Percentiles rank a stretch among this genome's conserved stretches.
phyloP scores from a whole-genome alignment of 2,888 invertebrate species.

The Octodonta nipae region DNA sequence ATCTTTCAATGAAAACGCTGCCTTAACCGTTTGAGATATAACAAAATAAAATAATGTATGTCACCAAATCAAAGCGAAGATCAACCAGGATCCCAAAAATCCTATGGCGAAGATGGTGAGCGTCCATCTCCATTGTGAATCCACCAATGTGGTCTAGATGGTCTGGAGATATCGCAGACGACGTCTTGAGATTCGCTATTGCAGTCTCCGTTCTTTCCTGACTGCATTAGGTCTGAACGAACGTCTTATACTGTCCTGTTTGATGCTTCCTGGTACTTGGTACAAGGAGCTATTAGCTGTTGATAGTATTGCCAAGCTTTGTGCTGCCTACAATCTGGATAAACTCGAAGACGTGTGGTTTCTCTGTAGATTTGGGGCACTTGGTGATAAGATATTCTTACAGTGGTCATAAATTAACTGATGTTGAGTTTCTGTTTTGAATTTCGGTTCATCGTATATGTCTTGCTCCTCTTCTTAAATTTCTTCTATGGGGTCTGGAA shows the following conservation, averaged over 20 bases:
- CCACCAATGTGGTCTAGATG: conserved; percentile 84
- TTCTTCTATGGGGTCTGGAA: conserved; percentile 19
- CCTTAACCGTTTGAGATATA: no score
- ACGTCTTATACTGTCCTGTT: conserved; percentile 18
- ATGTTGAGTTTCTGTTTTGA: conserved; percentile 9
- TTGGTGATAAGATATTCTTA: no score
- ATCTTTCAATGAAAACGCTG: no score
- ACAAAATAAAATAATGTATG: no score
- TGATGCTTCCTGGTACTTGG: conserved; percentile 11
- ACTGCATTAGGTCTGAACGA: conserved; percentile 25
- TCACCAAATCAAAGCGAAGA: conserved; percentile 64
- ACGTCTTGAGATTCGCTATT: conserved; percentile 74
- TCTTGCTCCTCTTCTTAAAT: conserved; percentile 16
- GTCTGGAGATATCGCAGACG: conserved; percentile 63
- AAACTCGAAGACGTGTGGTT: conserved; percentile 10
- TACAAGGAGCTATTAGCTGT: conserved; percentile 20
- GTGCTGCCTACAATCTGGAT: conserved; percentile 10
- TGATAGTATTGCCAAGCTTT: conserved; percentile 15
- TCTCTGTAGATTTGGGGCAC: conserved; percentile 11
- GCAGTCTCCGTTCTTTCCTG: conserved; percentile 80
- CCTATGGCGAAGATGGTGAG: conserved; percentile 78
- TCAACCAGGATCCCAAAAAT: conserved; percentile 82
- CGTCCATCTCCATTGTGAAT: conserved; percentile 93
- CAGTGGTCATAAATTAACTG: no score
- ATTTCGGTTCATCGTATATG: conserved; percentile 10